These are phyloP conservation scores for Scaptomyza montana DNA, from an alignment of 1,140 invertebrate species.

Conservation along the genomic window DNA sequence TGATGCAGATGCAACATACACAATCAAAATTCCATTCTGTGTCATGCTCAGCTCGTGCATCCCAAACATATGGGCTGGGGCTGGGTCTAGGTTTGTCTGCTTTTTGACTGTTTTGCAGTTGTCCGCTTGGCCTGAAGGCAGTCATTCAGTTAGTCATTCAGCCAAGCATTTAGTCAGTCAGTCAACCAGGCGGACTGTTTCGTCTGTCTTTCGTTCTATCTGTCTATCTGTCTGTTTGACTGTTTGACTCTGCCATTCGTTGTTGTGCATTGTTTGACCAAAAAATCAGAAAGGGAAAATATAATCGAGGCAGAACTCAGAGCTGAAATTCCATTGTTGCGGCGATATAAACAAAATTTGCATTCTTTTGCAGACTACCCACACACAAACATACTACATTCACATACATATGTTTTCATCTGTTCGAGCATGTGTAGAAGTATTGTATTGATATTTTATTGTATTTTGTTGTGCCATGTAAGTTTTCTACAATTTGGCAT, in stretches of 20 bases:
- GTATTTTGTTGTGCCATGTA: not conserved
- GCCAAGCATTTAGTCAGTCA: slow-evolving; percentile 59
- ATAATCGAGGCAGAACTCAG: slow-evolving; percentile 47
- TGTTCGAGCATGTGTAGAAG: not conserved
- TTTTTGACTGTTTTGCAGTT: slow-evolving; percentile 1
- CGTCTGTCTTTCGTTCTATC: slow-evolving; percentile 14
- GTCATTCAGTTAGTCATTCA: slow-evolving; percentile 61
- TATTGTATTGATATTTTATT: not conserved
- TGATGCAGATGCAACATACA: slow-evolving; percentile 55
- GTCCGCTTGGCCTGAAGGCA: slow-evolving; percentile 26
- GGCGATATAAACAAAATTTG: slow-evolving; percentile 61
- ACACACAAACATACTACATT: slow-evolving; percentile 24
- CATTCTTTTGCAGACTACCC: slow-evolving; percentile 41
- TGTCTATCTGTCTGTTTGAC: slow-evolving; percentile 3
- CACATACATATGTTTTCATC: not conserved
- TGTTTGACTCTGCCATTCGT: slow-evolving; percentile 16
- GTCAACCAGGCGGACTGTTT: slow-evolving; percentile 40
- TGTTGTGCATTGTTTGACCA: slow-evolving; percentile 48
- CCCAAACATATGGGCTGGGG: not conserved
- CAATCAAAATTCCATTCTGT: slow-evolving; percentile 67
- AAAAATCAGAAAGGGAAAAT: slow-evolving; percentile 51
- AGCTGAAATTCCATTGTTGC: slow-evolving; percentile 55
- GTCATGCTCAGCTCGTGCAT: slow-evolving; percentile 45
- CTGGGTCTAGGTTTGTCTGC: slow-evolving; percentile 17
- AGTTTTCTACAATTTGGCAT: not conserved